Evolutionary conservation across 2,113 vertebrate genomes (phyloP).

Genomic region (Azemiops feae): DNA sequence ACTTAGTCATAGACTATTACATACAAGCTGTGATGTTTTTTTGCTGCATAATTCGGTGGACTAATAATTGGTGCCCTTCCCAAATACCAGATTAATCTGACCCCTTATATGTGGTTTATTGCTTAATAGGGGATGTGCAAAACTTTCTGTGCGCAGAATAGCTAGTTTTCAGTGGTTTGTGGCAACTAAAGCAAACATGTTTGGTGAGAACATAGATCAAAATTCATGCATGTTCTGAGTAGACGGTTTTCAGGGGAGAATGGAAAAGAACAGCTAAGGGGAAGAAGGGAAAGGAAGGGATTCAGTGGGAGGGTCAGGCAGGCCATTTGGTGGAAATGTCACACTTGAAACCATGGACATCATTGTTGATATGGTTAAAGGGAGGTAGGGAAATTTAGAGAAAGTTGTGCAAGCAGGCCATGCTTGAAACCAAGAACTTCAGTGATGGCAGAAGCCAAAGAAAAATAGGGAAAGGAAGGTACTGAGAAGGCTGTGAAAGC

Average conservation of each 20-base stretch:
- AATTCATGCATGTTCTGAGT: no score
- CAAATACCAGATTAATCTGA: neutral
- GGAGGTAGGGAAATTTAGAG: neutral
- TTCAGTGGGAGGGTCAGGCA: neutral
- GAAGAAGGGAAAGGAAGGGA: neutral
- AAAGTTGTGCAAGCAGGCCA: neutral
- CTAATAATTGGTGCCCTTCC: neutral
- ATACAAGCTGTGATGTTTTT: neutral
- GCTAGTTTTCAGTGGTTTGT: no score
- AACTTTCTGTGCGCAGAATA: no score
- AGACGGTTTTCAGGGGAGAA: no score
- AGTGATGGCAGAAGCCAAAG: neutral
- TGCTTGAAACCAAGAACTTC: neutral
- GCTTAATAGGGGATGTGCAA: no score
- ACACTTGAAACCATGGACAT: neutral
- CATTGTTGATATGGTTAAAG: neutral
- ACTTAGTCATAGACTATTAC: neutral
- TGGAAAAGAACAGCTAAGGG: neutral
- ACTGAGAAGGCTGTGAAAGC: neutral
- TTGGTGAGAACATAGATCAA: no score
- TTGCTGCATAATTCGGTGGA: neutral
- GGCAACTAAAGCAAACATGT: no score
- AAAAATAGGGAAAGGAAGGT: neutral
- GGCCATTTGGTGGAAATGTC: neutral
- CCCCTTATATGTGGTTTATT: no score